These are phyloP conservation scores for Anniella stebbinsi DNA, from an alignment of 2,797 vertebrate species.

Conservation along the genomic window DNA sequence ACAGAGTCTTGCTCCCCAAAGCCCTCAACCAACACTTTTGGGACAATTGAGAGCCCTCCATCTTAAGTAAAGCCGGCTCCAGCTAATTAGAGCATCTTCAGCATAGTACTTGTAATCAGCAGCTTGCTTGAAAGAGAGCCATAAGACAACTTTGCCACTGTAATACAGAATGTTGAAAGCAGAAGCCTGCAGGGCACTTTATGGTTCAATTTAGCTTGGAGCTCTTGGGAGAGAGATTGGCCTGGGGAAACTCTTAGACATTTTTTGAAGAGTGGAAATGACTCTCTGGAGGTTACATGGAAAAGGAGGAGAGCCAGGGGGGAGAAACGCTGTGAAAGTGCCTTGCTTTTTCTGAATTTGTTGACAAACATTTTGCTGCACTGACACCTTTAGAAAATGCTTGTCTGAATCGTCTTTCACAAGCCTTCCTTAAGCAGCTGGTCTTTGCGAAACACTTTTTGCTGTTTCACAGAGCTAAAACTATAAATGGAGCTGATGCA, in stretches of 20 bases:
- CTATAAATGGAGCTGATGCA: not conserved
- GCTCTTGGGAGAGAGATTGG: not conserved
- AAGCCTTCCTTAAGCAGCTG: not conserved
- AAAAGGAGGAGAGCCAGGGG: not conserved
- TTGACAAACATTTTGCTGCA: not conserved
- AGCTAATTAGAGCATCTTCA: not conserved
- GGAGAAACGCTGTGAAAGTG: not conserved
- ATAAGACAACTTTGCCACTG: not conserved
- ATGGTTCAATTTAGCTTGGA: not conserved
- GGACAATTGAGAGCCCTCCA: not conserved
- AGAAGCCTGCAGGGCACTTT: not conserved
- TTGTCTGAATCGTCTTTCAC: not conserved
- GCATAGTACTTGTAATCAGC: not conserved
- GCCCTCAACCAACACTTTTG: not conserved
- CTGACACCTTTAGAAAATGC: not conserved
- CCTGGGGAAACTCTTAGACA: not conserved
- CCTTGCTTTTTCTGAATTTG: constrained; percentile 1
- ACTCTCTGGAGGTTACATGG: not conserved
- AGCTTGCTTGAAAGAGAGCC: not conserved
- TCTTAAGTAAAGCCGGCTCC: not conserved
- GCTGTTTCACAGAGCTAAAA: not conserved
- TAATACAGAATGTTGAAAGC: not conserved
- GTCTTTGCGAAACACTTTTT: not conserved
- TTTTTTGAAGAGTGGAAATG: not conserved
- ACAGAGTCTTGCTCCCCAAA: not conserved